Evolutionary conservation across 2,888 invertebrate genomes (phyloP), one percentile per base, ranked within the genome.

Genomic region (Caradrina kadenii): DNA sequence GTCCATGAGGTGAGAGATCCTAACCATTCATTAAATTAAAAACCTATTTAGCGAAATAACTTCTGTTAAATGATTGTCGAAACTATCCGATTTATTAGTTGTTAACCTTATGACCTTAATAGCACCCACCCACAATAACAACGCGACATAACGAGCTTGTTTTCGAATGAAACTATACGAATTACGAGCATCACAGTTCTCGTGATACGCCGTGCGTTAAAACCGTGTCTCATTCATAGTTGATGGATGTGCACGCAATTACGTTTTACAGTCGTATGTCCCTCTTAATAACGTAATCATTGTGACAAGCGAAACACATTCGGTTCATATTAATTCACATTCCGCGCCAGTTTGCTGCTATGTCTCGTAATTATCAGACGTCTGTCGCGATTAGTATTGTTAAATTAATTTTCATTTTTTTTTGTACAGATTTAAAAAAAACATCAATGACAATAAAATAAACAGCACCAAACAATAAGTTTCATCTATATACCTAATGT

Each of bases 251-350:
- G 60, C 58, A 58, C 75, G 77, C 73, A 67, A 71, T 76, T 74
- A 75, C 61, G 69, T 45, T 65, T 67, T 55, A 72, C 64, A 63
- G 45, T 50, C 64, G 62, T 69, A 64, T 59, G 76, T 66, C 71
- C 78, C 75, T 73, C 80, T 71, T 83, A 84, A 80, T 82, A 79
- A 82, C 71, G 83, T 86, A 82, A 88, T 88, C 83, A 88, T 81
- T 83, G 79, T 82, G 86, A 86, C 85, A 84, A 79, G 84, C 73
- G 79, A 82, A 83, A 87, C 79, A 84, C 84, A 81, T 84, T 77
- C 79, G 62, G 65, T 69, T 85, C 76, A 82, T 87, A 86, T 87
- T 85, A 88, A 88, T 90, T 87, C 81, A 82, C 86, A 89, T 87
- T 82, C 79, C 76, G 56, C 61, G 56, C 58, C 56, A 67, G 61